phyloP scores from a whole-genome alignment of 2,888 invertebrate species.

The Cremastinae sp. region DNA sequence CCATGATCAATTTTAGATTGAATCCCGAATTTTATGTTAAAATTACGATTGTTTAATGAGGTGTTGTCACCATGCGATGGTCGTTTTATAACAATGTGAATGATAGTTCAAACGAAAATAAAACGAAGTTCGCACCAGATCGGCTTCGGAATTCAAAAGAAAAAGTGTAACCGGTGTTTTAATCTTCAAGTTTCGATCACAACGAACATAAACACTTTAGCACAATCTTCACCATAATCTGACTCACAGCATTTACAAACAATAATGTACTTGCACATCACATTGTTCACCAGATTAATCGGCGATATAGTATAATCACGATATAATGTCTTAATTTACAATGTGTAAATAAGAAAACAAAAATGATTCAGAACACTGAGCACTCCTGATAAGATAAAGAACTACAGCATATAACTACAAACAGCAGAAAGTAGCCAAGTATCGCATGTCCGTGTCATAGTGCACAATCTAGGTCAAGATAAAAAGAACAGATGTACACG shows the following conservation, averaged over 20 bases:
- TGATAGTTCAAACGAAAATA: too few species aligned
- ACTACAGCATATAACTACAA: constrained; percentile 33
- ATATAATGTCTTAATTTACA: too few species aligned
- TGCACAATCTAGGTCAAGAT: constrained; percentile 57
- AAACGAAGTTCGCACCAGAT: too few species aligned
- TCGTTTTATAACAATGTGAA: too few species aligned
- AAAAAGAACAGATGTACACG: constrained; percentile 47
- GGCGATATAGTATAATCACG: background rate
- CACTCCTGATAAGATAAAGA: constrained; percentile 30
- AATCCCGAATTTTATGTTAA: constrained; percentile 10
- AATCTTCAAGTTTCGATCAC: too few species aligned
- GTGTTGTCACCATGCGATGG: too few species aligned
- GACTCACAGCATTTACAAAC: too few species aligned
- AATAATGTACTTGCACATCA: too few species aligned
- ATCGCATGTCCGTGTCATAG: constrained; percentile 39
- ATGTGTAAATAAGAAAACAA: constrained; percentile 9
- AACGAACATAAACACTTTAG: too few species aligned
- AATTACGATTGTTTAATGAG: background rate
- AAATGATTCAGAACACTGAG: constrained; percentile 6
- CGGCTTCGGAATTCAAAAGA: too few species aligned
- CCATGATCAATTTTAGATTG: constrained; percentile 81
- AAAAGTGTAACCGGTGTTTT: too few species aligned
- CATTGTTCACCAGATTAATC: background rate
- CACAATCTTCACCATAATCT: too few species aligned
- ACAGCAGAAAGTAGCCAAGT: constrained; percentile 22